Percentiles rank a stretch among this genome's conserved stretches.
Evolutionary conservation across 1,140 invertebrate genomes (phyloP).

Genomic region (Lepidurus packardi): DNA sequence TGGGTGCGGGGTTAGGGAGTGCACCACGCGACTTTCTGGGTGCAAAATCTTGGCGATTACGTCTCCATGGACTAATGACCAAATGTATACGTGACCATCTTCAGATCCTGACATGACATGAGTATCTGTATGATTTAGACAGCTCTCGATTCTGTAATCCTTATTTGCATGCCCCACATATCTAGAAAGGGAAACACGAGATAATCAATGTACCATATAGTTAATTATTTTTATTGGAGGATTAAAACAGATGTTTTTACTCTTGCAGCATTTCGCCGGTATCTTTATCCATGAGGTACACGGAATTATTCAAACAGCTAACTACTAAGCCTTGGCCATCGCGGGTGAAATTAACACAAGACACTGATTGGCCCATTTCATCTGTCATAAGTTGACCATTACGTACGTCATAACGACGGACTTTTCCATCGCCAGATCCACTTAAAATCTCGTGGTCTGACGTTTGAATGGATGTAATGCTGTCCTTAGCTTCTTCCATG

Average conservation of each 20-base stretch:
- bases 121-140: constrained; percentile 71
- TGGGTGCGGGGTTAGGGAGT: constrained; percentile 56
- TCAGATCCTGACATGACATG: constrained; percentile 80
- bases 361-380: constrained; percentile 72
- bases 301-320: constrained; percentile 70
- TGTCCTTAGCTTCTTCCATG: constrained; percentile 87
- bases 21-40: constrained; percentile 49
- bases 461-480: constrained; percentile 66
- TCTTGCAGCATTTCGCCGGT: constrained; percentile 72
- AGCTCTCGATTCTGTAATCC: constrained; percentile 79
- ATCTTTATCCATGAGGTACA: constrained; percentile 84
- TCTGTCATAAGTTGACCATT: constrained; percentile 75
- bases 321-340: constrained; percentile 81
- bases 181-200: constrained; percentile 44
- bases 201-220: neutral
- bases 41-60: constrained; percentile 51
- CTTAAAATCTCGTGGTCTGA: constrained; percentile 84
- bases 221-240: constrained; percentile 33
- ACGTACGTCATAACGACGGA: constrained; percentile 84
- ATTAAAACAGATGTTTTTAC: constrained; percentile 41
- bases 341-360: constrained; percentile 66
- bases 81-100: constrained; percentile 75
- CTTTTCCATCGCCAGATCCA: constrained; percentile 79
- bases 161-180: constrained; percentile 71
- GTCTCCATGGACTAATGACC: constrained; percentile 74